A percentile compares a stretch with the other conserved stretches of the same genome.
Conservation (phyloP, 1,140 invertebrate species). For the Saxidomus purpurata region DNA sequence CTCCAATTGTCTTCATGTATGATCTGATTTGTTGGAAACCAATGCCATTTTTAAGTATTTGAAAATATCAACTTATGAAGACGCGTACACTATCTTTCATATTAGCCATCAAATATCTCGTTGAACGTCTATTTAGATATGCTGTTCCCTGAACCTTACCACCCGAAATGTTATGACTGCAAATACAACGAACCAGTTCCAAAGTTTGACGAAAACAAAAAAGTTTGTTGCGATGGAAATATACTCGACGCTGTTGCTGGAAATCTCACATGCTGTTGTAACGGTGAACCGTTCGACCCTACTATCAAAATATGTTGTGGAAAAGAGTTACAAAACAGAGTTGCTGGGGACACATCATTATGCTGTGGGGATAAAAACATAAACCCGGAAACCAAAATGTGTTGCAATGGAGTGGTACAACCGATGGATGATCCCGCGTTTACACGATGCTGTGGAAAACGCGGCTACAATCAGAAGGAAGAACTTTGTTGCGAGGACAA, state of each 20-base stretch:
- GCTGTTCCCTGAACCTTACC: conserved; percentile 62
- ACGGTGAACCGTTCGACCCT: conserved; percentile 34
- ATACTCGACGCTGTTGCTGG: conserved; percentile 52
- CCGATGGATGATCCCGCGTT: neutral
- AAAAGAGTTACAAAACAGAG: conserved; percentile 44
- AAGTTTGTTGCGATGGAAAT: conserved; percentile 60
- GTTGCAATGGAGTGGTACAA: conserved; percentile 18
- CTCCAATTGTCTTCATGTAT: no score
- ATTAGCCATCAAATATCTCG: no score
- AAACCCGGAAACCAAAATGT: conserved; percentile 11
- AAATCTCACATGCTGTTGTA: conserved; percentile 63
- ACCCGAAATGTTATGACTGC: conserved; percentile 60
- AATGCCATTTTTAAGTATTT: no score
- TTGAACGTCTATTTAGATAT: conserved; percentile 23
- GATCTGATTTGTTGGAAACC: no score
- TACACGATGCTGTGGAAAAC: conserved; percentile 21
- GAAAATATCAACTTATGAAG: no score
- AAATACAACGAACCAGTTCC: conserved; percentile 36
- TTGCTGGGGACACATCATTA: conserved; percentile 35
- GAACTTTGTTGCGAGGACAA: conserved; percentile 31
- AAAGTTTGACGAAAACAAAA: conserved; percentile 50
- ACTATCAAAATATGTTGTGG: conserved; percentile 58
- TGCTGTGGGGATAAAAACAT: conserved; percentile 62
- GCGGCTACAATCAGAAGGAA: neutral
- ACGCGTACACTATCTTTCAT: no score